These are phyloP conservation scores for Luidia sarsii DNA, from an alignment of 53 echinoderm and acorn worm species.

Conservation along the genomic window DNA sequence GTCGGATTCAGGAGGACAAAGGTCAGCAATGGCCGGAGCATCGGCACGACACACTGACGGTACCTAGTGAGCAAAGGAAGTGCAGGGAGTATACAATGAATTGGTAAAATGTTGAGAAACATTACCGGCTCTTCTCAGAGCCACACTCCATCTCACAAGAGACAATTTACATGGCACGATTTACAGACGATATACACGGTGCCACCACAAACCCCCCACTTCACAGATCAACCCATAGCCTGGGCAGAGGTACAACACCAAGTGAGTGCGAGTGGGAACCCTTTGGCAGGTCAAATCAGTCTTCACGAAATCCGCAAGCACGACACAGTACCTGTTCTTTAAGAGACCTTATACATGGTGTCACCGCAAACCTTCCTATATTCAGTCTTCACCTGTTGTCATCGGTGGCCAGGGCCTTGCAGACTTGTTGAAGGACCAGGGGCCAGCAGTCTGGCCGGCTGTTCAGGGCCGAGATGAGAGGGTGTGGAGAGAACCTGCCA, in stretches of 20 bases:
- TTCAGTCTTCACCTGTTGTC: no score
- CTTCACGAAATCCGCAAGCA: no score
- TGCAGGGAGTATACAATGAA: not conserved
- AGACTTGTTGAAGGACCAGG: constrained; percentile 54
- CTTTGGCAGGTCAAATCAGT: no score
- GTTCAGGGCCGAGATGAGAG: constrained; percentile 64
- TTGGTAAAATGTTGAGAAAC: not conserved
- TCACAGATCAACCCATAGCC: no score
- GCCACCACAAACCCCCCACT: no score
- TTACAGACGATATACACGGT: not conserved
- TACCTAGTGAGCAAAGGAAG: constrained; percentile 3
- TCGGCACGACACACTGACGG: not conserved
- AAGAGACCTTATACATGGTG: no score
- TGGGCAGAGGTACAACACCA: no score
- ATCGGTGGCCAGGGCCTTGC: constrained; percentile 25
- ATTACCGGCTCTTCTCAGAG: no score
- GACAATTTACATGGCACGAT: not conserved
- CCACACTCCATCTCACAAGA: no score
- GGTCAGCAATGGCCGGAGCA: constrained; percentile 65
- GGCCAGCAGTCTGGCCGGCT: constrained; percentile 71
- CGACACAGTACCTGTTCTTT: no score
- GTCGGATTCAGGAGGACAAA: constrained; percentile 64
- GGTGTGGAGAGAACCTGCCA: constrained; percentile 70
- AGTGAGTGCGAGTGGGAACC: no score
- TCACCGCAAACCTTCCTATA: no score